These are phyloP conservation scores for Cygnus olor DNA, from an alignment of 2,797 vertebrate species.

Conservation along the genomic window DNA sequence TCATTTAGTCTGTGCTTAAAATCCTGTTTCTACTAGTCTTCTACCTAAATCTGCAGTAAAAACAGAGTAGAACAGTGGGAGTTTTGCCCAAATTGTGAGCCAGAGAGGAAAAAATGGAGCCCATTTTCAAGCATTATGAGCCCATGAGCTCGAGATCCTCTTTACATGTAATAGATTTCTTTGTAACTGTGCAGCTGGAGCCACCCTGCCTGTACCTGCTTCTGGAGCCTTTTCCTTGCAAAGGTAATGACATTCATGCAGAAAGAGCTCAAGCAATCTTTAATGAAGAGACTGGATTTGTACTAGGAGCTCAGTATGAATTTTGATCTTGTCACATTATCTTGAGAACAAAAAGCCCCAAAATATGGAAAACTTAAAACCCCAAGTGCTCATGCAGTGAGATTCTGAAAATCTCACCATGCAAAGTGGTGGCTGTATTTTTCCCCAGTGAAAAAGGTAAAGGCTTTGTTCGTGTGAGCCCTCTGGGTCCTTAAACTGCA, in stretches of 20 bases:
- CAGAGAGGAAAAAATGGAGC: neutral
- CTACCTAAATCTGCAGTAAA: neutral
- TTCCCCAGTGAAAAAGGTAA: neutral
- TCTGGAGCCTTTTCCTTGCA: neutral
- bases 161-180: neutral
- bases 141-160: neutral
- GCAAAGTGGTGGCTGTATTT: neutral
- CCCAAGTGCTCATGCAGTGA: neutral
- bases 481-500: neutral
- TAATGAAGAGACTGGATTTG: constrained; percentile 1
- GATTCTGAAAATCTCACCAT: neutral
- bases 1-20: neutral
- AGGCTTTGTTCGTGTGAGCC: neutral
- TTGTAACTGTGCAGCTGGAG: neutral
- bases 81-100: neutral
- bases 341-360: neutral
- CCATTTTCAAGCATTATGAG: neutral
- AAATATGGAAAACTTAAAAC: neutral
- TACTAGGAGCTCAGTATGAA: neutral
- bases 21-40: neutral
- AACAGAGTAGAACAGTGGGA: neutral
- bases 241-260: neutral
- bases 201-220: neutral
- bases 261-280: neutral
- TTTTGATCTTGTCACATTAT: neutral